Base-by-base conservation (phyloP, 2,888 invertebrate genomes). In the Orthosia cruda region DNA sequence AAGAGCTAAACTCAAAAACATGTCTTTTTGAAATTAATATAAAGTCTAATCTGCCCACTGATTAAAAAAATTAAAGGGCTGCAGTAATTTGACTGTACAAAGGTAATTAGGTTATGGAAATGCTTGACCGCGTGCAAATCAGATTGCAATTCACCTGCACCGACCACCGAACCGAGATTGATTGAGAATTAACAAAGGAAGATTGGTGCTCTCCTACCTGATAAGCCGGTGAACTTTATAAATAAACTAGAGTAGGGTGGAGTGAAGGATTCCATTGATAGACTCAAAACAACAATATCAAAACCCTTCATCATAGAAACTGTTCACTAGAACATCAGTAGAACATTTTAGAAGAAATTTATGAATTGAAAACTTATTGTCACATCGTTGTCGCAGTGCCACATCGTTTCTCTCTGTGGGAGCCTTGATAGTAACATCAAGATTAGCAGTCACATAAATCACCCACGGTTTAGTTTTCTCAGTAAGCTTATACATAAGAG, bases 131-230 rank as follows among this genome's bases (percentile, higher is more conserved):
- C 4, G 15, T 23, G 13, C 18, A 40, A 52, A 61, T 49, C 69
- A 18, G 49, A 9, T 20, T 26, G 13, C 54, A 26, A 20, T 16
- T 78, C 45, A 62, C 45, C 45, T 78, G 18, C 45, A 55, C 16
- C 26, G 20, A 20, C 20, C 78, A 13, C 52, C 15, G 66, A 66
- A 58, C 54, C 61, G 78, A 13, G 54, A 50, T 55, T 76, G 75
- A 78, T 70, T 77, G 55, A 49, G 49, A 50, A 70, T 78, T 50
- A 78, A 57, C 50, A 23, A 61, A n/a, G 45, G 20, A 7, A n/a
- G 32, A 57, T 62, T 69, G 62, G 9, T 50, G 13, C 20, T 23
- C 18, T 32, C 50, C 50, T 3, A 20, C 18, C 13, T 15, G 50
- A n/a, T 65, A 26, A 49, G 16, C n/a, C 13, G 20, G 16, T 50